Percentiles rank a stretch among this genome's conserved stretches.
These are phyloP conservation scores for Neoascia interrupta DNA, from an alignment of 2,888 invertebrate genomes.

Conservation along the genomic window DNA sequence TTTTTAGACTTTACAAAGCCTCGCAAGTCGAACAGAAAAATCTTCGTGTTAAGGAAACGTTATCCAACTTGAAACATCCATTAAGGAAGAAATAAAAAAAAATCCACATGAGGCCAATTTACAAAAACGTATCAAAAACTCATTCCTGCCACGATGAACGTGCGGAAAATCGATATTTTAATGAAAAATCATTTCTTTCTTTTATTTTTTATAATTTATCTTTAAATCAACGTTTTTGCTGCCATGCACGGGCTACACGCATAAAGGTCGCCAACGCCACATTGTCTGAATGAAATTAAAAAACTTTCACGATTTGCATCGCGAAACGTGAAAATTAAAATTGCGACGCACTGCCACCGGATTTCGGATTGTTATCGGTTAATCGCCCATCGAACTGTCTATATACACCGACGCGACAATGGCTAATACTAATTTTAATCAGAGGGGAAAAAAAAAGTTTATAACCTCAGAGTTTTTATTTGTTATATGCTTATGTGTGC, in stretches of 20 bases:
- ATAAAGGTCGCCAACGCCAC: conserved; percentile 48
- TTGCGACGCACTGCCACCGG: conserved; percentile 15
- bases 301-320: conserved; percentile 56
- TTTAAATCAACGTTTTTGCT: background rate
- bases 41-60: too few species aligned
- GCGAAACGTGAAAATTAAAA: conserved; percentile 27
- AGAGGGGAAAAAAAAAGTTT: conserved; percentile 1
- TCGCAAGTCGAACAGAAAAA: too few species aligned
- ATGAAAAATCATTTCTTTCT: conserved; percentile 20
- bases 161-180: conserved; percentile 52
- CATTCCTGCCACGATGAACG: conserved; percentile 29
- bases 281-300: conserved; percentile 48
- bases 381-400: conserved; percentile 46
- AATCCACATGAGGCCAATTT: too few species aligned
- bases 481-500: background rate
- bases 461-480: conserved; percentile 37
- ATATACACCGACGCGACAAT: conserved; percentile 31
- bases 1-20: too few species aligned
- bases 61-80: too few species aligned
- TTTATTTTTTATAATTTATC: conserved; percentile 9
- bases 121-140: too few species aligned
- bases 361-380: conserved; percentile 37
- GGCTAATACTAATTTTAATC: conserved; percentile 13
- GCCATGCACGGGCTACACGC: conserved; percentile 37
- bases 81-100: too few species aligned